Percentiles rank a stretch among this genome's conserved stretches.
phyloP scores from a whole-genome alignment of 2,797 vertebrate genomes.

The Hydrocynus forskahlii region DNA sequence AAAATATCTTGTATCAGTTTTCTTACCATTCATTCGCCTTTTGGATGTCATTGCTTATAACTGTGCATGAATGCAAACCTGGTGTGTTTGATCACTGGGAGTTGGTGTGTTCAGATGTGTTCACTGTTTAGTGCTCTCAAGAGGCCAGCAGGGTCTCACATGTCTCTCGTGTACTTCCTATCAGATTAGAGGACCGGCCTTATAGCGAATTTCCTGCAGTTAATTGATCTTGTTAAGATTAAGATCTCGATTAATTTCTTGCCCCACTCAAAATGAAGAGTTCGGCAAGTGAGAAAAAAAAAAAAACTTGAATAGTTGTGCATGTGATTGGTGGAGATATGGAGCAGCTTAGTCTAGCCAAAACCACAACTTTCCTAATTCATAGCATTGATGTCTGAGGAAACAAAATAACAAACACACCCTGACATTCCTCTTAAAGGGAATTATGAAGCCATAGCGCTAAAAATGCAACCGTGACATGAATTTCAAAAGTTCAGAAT shows the following conservation, averaged over 20 bases:
- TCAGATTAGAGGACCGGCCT: conserved; percentile 50
- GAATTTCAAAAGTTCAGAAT: too few species aligned
- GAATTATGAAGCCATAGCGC: neutral
- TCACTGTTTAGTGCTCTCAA: conserved; percentile 25
- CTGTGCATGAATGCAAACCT: conserved; percentile 33
- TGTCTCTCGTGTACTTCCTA: conserved; percentile 41
- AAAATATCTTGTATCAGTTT: conserved; percentile 8
- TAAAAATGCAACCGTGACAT: neutral
- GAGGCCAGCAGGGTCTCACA: conserved; percentile 20
- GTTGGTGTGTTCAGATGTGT: conserved; percentile 13
- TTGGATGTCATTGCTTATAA: conserved; percentile 13
- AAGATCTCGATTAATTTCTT: conserved; percentile 22
- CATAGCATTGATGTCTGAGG: conserved; percentile 1
- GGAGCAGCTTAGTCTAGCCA: neutral
- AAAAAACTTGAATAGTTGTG: neutral
- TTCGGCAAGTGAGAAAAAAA: neutral
- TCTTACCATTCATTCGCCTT: neutral
- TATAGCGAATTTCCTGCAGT: conserved; percentile 40
- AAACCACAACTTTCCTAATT: neutral
- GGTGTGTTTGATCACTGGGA: conserved; percentile 26
- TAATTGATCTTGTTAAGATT: conserved; percentile 33
- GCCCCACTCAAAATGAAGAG: neutral
- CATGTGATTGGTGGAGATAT: neutral
- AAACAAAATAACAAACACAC: neutral
- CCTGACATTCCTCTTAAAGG: neutral